Percentiles rank a stretch among this genome's conserved stretches.
Evolutionary conservation across 2,888 invertebrate species (phyloP).

Genomic region (Pollenia amentaria): DNA sequence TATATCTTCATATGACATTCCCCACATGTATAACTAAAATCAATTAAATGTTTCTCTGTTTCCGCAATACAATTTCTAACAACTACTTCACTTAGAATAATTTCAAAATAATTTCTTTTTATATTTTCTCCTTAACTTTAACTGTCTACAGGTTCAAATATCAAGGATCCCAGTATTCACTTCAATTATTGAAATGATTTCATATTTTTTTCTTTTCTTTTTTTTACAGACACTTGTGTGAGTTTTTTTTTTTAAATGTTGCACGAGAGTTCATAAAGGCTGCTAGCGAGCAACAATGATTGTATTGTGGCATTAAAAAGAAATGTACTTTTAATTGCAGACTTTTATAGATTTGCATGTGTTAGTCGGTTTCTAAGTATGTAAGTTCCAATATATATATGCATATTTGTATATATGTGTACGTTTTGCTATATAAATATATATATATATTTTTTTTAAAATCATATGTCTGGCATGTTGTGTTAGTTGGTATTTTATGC

Average conservation of each 20-base stretch:
- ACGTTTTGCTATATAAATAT: neutral
- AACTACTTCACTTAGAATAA: constrained; percentile 32
- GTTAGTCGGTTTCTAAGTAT: neutral
- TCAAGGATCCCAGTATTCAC: constrained; percentile 10
- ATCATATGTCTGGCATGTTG: constrained; percentile 42
- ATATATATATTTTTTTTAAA: neutral
- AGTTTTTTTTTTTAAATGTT: constrained; percentile 6
- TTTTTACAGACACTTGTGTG: constrained; percentile 24
- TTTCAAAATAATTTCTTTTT: constrained; percentile 37
- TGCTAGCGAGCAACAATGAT: neutral
- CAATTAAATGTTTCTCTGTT: constrained; percentile 10
- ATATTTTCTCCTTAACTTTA: neutral
- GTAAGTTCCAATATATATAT: neutral
- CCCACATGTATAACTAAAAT: neutral
- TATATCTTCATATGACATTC: neutral
- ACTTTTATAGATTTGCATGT: constrained; percentile 25
- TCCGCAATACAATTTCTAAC: neutral
- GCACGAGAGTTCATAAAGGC: constrained; percentile 22
- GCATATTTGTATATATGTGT: neutral
- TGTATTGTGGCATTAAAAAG: constrained; percentile 39
- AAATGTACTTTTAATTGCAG: constrained; percentile 65
- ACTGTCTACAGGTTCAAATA: constrained; percentile 32
- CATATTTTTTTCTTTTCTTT: neutral
- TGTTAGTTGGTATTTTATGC: constrained; percentile 38
- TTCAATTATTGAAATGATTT: constrained; percentile 51